phyloP scores from a whole-genome alignment of 2,113 vertebrate genomes.

The Atractosteus spatula region DNA sequence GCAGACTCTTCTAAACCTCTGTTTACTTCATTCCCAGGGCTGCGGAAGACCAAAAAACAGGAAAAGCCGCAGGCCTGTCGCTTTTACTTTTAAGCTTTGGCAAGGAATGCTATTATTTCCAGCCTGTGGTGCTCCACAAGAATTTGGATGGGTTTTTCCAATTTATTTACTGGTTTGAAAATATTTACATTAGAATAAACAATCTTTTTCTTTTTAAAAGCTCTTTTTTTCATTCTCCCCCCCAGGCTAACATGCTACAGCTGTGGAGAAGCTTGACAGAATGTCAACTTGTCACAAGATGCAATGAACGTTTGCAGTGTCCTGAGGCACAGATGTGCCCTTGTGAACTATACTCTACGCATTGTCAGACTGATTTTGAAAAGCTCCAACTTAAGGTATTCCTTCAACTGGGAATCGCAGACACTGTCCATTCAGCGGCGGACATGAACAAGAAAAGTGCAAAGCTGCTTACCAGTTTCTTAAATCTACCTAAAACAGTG shows the following conservation, averaged over 20 bases:
- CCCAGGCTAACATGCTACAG: not conserved
- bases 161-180: constrained; percentile 19
- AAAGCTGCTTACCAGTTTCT: too few species aligned
- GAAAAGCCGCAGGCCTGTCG: not conserved
- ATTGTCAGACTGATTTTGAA: too few species aligned
- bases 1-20: not conserved
- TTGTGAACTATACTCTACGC: too few species aligned
- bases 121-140: constrained; percentile 11
- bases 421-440: too few species aligned
- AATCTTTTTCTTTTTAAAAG: not conserved
- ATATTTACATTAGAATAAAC: constrained; percentile 18
- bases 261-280: not conserved
- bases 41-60: not conserved
- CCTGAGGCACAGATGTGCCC: too few species aligned
- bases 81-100: constrained; percentile 5
- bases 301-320: not conserved
- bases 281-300: not conserved
- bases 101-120: not conserved
- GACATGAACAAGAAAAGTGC: too few species aligned
- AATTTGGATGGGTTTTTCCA: constrained; percentile 20
- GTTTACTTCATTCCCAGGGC: not conserved
- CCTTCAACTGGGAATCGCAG: too few species aligned
- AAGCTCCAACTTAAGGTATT: too few species aligned
- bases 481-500: too few species aligned
- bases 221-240: not conserved